phyloP scores from a whole-genome alignment of 1,140 invertebrate genomes.

The Drosophila arawakana region DNA sequence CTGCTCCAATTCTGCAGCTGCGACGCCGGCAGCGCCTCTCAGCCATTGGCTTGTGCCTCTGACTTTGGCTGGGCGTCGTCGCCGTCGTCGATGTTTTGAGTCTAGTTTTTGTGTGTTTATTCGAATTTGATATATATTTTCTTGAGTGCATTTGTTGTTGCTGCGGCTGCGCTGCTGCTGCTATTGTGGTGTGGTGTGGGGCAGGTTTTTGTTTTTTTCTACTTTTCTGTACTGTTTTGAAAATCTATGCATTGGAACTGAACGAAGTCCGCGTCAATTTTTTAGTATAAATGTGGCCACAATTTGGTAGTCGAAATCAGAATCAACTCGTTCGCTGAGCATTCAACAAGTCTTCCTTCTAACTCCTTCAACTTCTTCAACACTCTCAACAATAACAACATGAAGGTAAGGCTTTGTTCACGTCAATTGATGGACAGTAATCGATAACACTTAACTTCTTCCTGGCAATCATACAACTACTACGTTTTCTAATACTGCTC shows the following conservation, averaged over 20 bases:
- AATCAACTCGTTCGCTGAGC: constrained; percentile 84
- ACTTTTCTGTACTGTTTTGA: constrained; percentile 15
- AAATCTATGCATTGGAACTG: constrained; percentile 24
- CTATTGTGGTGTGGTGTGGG: constrained; percentile 37
- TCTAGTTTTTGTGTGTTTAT: constrained; percentile 58
- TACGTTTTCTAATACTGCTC: not conserved
- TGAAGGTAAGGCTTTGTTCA: constrained; percentile 69
- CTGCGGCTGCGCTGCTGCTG: constrained; percentile 21
- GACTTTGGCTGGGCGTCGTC: constrained; percentile 63
- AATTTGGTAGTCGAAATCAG: constrained; percentile 84
- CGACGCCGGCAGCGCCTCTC: constrained; percentile 20
- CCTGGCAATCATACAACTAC: not conserved
- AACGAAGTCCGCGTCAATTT: constrained; percentile 57
- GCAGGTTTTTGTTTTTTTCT: constrained; percentile 58
- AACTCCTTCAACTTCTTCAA: constrained; percentile 64
- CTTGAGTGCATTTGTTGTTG: constrained; percentile 53
- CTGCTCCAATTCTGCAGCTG: constrained; percentile 72
- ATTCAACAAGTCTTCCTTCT: constrained; percentile 73
- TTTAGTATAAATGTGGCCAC: constrained; percentile 84
- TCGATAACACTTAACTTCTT: not conserved
- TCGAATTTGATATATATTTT: constrained; percentile 63
- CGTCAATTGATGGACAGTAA: too few relatives aligned
- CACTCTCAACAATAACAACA: constrained; percentile 69
- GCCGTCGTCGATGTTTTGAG: constrained; percentile 39
- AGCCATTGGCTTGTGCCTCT: constrained; percentile 52